These are phyloP conservation scores for Chloropsis cyanopogon DNA, from an alignment of 2,113 vertebrate species.

Conservation along the genomic window DNA sequence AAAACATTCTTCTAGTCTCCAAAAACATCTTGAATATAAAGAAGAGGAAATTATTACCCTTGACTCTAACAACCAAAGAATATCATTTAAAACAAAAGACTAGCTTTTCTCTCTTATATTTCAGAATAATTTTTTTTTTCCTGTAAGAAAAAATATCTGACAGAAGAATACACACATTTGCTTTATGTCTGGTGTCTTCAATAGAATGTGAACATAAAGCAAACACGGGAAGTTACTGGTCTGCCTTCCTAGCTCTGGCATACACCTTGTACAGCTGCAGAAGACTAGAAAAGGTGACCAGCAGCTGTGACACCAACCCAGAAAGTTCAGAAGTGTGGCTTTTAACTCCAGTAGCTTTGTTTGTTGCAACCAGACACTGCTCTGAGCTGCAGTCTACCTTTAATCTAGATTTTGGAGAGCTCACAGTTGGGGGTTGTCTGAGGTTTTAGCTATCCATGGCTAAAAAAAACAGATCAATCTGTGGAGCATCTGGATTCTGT, in stretches of 20 bases:
- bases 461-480: background rate
- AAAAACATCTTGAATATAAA: slow-evolving; percentile 66
- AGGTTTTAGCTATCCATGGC: background rate
- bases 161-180: background rate
- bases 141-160: background rate
- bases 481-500: background rate
- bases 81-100: background rate
- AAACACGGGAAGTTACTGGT: background rate
- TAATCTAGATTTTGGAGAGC: background rate
- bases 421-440: background rate
- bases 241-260: background rate
- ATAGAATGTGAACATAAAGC: background rate
- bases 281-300: background rate
- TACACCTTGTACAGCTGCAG: background rate
- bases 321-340: background rate
- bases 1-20: slow-evolving; percentile 82
- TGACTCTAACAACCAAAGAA: background rate
- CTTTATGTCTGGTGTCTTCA: background rate
- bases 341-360: background rate
- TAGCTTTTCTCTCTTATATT: background rate
- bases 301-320: background rate
- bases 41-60: background rate
- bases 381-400: background rate
- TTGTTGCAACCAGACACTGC: background rate
- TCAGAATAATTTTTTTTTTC: background rate